These are phyloP conservation scores for Nipponia nippon DNA, from an alignment of 2,113 vertebrate genomes.

Conservation along the genomic window DNA sequence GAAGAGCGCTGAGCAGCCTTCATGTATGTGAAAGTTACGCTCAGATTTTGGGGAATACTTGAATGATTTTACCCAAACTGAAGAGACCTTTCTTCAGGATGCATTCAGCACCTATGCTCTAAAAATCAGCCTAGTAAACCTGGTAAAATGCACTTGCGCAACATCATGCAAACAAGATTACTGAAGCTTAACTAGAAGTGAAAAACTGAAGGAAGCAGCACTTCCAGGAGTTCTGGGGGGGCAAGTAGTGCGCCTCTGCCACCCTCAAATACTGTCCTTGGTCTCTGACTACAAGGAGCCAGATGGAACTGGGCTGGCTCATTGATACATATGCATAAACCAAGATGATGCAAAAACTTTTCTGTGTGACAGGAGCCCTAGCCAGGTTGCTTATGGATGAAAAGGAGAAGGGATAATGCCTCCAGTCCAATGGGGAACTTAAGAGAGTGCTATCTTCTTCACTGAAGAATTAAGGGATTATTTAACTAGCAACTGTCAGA, in stretches of 20 bases:
- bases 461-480: background rate
- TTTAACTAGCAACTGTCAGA: background rate
- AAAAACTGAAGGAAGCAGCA: background rate
- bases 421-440: background rate
- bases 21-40: background rate
- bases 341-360: background rate
- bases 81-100: background rate
- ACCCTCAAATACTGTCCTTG: background rate
- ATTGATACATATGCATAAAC: background rate
- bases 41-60: background rate
- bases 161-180: background rate
- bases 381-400: background rate
- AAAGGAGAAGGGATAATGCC: background rate
- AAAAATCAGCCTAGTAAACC: background rate
- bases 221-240: background rate
- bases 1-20: background rate
- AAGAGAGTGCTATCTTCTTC: background rate
- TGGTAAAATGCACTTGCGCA: background rate
- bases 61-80: background rate
- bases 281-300: background rate
- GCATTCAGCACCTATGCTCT: background rate
- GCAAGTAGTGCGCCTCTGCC: background rate
- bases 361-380: background rate
- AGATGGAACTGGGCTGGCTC: background rate
- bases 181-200: background rate